phyloP scores from a whole-genome alignment of 2,888 invertebrate genomes.

The Euplexia lucipara region DNA sequence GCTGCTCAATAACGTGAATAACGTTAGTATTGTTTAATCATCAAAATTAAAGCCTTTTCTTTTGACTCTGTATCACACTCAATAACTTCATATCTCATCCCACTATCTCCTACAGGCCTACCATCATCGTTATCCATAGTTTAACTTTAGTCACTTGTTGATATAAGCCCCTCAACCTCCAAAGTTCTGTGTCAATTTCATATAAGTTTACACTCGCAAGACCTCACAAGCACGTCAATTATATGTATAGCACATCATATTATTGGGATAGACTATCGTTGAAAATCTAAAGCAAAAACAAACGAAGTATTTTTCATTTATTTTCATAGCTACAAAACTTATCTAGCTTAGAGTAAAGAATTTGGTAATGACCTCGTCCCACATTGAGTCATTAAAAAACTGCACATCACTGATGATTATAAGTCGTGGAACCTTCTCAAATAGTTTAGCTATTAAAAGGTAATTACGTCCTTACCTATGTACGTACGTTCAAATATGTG shows the following conservation, averaged over 20 bases:
- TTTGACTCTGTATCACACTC: too few species aligned
- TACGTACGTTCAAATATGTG: slow-evolving; percentile 25
- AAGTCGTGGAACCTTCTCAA: slow-evolving; percentile 24
- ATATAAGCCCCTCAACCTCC: too few species aligned
- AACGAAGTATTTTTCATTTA: neutral
- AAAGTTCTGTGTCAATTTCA: too few species aligned
- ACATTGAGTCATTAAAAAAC: slow-evolving; percentile 28
- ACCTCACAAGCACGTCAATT: too few species aligned
- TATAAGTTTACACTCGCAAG: too few species aligned
- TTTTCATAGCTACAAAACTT: neutral
- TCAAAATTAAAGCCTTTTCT: too few species aligned
- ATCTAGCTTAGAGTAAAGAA: slow-evolving; percentile 15
- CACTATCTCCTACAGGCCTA: too few species aligned
- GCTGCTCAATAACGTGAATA: too few species aligned
- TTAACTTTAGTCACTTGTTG: too few species aligned
- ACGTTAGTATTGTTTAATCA: too few species aligned
- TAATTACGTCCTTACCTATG: slow-evolving; percentile 42
- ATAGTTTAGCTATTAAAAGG: slow-evolving; percentile 55
- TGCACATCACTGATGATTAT: slow-evolving; percentile 30
- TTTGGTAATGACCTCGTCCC: slow-evolving; percentile 42
- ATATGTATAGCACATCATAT: neutral
- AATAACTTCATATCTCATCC: too few species aligned
- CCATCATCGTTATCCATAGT: too few species aligned
- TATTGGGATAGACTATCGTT: neutral
- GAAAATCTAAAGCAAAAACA: neutral